These are phyloP conservation scores for Colistium nudipinnis DNA, from an alignment of 2,113 vertebrate species.

Conservation along the genomic window DNA sequence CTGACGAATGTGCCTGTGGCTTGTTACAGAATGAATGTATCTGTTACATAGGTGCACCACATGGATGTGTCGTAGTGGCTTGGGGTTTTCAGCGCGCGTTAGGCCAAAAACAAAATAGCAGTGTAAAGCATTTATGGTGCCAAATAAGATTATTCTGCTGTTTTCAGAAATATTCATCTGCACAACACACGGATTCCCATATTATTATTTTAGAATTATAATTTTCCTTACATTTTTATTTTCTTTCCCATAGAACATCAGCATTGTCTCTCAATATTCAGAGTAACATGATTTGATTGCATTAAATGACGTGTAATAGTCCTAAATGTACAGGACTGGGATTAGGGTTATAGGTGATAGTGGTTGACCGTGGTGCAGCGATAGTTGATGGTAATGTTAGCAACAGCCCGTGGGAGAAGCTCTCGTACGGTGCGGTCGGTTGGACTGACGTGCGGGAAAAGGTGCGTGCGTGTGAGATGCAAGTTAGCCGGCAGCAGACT, in stretches of 20 bases:
- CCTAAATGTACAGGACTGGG: too few species aligned
- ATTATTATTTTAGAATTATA: not conserved
- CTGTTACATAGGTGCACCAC: constrained; percentile 20
- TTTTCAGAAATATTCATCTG: not conserved
- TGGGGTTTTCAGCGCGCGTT: not conserved
- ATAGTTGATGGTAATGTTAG: too few species aligned
- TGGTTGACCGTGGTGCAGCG: too few species aligned
- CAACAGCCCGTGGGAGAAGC: too few species aligned
- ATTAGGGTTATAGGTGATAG: too few species aligned
- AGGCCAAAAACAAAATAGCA: not conserved
- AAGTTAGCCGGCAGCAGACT: too few species aligned
- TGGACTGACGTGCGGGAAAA: too few species aligned
- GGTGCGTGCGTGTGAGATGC: too few species aligned
- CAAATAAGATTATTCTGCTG: not conserved
- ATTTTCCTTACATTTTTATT: not conserved
- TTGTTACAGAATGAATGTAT: constrained; percentile 32
- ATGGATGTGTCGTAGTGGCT: not conserved
- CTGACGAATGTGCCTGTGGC: constrained; percentile 40
- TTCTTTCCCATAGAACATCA: not conserved
- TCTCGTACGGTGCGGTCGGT: too few species aligned
- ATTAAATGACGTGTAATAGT: too few species aligned
- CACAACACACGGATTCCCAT: not conserved
- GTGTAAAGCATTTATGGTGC: not conserved
- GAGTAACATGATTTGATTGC: not conserved
- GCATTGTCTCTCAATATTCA: not conserved